These are phyloP conservation scores for Microctonus brassicae DNA, from an alignment of 2,888 invertebrate genomes.

Conservation along the genomic window DNA sequence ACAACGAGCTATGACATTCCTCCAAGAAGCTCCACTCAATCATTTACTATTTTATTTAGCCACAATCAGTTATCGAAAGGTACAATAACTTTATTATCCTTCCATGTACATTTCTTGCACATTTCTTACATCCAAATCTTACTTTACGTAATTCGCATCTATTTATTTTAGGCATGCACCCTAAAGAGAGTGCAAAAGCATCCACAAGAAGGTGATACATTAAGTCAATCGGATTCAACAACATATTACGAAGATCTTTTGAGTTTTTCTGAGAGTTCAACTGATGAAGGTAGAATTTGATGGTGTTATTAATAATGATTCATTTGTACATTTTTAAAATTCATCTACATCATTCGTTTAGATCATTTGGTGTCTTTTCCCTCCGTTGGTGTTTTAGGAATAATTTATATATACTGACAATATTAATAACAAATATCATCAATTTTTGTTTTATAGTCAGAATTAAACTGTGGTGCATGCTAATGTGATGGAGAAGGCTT, in stretches of 20 bases:
- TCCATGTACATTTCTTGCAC: not conserved
- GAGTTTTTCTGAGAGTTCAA: constrained; percentile 91
- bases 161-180: constrained; percentile 77
- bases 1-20: constrained; percentile 79
- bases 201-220: constrained; percentile 87
- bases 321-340: constrained; percentile 22
- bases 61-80: constrained; percentile 90
- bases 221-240: constrained; percentile 90
- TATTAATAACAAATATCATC: not conserved
- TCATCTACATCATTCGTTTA: constrained; percentile 37
- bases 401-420: not conserved
- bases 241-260: constrained; percentile 97
- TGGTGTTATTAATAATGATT: constrained; percentile 10
- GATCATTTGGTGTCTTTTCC: not conserved
- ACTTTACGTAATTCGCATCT: not conserved
- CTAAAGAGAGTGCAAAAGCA: constrained; percentile 85
- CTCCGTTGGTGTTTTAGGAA: not conserved
- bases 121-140: constrained; percentile 25
- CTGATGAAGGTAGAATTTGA: constrained; percentile 80
- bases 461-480: constrained; percentile 36
- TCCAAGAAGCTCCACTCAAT: constrained; percentile 80
- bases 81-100: constrained; percentile 55
- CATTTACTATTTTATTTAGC: constrained; percentile 90
- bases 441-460: not conserved
- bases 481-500: constrained; percentile 55